phyloP scores from a whole-genome alignment of 53 echinoderm and acorn worm species.

The Arbacia lixula region DNA sequence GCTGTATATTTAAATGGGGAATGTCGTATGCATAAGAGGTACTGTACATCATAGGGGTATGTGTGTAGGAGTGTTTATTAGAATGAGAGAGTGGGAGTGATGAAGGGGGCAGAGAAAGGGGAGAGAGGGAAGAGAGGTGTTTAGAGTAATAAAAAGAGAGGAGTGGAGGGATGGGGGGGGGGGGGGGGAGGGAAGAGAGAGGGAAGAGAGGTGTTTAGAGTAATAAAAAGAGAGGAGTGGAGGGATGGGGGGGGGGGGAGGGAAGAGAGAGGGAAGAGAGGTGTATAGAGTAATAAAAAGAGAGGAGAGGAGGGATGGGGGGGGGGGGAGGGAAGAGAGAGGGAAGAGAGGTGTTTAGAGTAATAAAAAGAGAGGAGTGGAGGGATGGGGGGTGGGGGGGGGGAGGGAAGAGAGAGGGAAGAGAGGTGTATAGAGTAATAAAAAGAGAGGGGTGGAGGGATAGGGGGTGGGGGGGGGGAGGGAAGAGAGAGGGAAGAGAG shows the following conservation, averaged over 20 bases:
- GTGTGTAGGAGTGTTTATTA: background rate
- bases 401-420: background rate
- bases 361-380: background rate
- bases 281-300: background rate
- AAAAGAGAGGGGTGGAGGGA: background rate
- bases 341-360: too few species aligned
- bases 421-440: background rate
- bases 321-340: background rate
- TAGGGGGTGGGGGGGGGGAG: too few species aligned
- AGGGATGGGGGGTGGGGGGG: background rate
- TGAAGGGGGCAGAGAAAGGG: background rate
- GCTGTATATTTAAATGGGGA: background rate
- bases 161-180: background rate
- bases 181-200: background rate
- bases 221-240: background rate
- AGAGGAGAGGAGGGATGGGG: background rate
- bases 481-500: background rate
- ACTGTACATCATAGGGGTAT: background rate
- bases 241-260: constrained; percentile 1
- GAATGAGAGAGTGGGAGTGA: background rate
- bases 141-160: background rate
- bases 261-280: background rate
- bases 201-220: background rate
- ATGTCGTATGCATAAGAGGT: background rate
- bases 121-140: background rate